Evolutionary conservation across 2,797 vertebrate species (phyloP).

Genomic region (Paedocypris micromegethes): DNA sequence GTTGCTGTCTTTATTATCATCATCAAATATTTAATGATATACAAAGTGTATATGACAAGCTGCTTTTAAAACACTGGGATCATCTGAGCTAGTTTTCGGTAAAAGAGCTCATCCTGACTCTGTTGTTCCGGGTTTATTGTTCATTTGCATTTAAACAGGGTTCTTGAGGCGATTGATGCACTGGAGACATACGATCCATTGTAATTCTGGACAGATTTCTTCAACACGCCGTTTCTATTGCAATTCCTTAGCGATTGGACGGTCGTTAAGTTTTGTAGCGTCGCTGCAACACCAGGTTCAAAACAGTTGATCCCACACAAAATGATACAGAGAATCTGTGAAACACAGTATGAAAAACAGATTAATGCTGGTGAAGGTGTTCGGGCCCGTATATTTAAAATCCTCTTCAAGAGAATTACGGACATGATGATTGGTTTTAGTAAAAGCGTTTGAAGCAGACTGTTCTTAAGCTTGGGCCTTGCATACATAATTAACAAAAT

Average conservation of each 20-base stretch:
- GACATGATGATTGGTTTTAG: not conserved
- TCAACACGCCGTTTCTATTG: constrained; percentile 26
- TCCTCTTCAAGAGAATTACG: not conserved
- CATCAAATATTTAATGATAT: no score
- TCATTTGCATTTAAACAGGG: constrained; percentile 49
- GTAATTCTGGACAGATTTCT: constrained; percentile 45
- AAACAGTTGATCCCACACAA: constrained; percentile 23
- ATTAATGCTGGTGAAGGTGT: not conserved
- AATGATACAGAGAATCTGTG: constrained; percentile 20
- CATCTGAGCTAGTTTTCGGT: constrained; percentile 20
- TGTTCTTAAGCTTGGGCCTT: no score
- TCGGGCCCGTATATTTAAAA: not conserved
- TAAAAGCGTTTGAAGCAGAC: no score
- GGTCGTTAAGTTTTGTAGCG: constrained; percentile 17
- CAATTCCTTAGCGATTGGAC: constrained; percentile 24
- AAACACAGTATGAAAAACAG: not conserved
- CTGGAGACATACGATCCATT: constrained; percentile 33
- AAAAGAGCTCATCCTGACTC: not conserved
- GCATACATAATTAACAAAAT: no score
- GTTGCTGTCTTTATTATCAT: no score
- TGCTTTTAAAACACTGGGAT: constrained; percentile 21
- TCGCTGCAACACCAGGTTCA: constrained; percentile 17
- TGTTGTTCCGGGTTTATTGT: constrained; percentile 30
- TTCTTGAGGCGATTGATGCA: constrained; percentile 38
- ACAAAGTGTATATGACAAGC: no score